Base-by-base conservation (phyloP, 2,797 vertebrate species). In the Tapirus indicus region DNA sequence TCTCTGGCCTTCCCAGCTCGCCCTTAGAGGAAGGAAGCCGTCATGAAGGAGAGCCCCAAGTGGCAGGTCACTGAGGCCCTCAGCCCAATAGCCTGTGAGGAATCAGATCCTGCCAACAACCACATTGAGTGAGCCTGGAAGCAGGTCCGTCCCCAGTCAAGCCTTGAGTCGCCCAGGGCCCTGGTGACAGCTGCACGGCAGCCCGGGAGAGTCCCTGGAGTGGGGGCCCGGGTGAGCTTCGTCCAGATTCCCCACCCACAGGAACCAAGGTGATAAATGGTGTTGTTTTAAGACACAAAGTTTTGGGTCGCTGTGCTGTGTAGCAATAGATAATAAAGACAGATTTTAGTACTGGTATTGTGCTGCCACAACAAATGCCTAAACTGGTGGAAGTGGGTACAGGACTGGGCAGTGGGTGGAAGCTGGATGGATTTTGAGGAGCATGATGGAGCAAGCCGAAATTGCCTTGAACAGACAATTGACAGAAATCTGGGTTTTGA, bases 31-130 rank as follows among this genome's bases (percentile, higher is more conserved):
- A 56, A 54, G 16, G 21, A 9, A 58, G 27, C 41, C 38, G 10
- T 52, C 56, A 0, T 14, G 21, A 2, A 10, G 1, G 16, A 66
- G 38, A 27, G n/a, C 4, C 64, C 41, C 79, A 6, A 17, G 0
- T 9, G 35, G 56, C 38, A 35, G 84, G 27, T 66, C 35, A 27
- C 27, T 8, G 16, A 92, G 44, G 25, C 78, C 54, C 47, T 58
- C 32, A 38, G 21, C 32, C 52, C 62, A 78, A n/a, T 20, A 47
- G 47, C 10, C 41, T 54, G 7, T 9, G 11, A 66, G n/a, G 58
- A 89, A 25, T 49, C 7, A 2, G n/a, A 38, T 44, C 41, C 68
- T 25, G 1, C 58, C 56, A 25, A 21, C 10, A 52, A 27, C 71
- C 49, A 18, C 17, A 5, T 7, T 7, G 91, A 56, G 10, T 68